A percentile compares a stretch with the other conserved stretches of the same genome.
These are phyloP conservation scores for Suncus etruscus DNA, from an alignment of 2,113 vertebrate genomes.

Conservation along the genomic window DNA sequence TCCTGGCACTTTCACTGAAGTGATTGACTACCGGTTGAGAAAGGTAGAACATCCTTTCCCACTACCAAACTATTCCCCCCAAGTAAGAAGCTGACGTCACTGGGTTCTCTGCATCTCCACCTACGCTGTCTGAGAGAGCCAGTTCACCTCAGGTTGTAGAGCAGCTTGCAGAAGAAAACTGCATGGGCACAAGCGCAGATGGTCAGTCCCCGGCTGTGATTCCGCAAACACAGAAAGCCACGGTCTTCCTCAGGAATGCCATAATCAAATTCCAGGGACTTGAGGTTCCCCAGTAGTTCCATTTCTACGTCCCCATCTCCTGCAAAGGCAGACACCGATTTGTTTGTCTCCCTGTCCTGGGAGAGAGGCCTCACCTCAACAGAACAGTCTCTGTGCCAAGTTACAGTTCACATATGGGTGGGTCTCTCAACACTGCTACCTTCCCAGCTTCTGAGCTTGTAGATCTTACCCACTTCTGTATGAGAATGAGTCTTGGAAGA, in stretches of 20 bases:
- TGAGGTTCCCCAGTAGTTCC: constrained; percentile 78
- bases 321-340: constrained; percentile 33
- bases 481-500: neutral
- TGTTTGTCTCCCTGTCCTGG: neutral
- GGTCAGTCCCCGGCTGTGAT: constrained; percentile 76
- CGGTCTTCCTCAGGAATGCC: constrained; percentile 80
- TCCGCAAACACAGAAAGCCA: constrained; percentile 76
- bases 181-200: constrained; percentile 87
- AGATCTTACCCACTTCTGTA: neutral
- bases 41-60: neutral
- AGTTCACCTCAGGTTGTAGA: constrained; percentile 83
- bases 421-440: neutral
- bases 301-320: constrained; percentile 69
- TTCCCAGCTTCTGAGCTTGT: neutral
- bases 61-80: neutral
- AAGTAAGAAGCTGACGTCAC: neutral
- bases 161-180: constrained; percentile 86
- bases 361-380: neutral
- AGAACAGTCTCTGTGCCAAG: neutral
- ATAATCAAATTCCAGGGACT: constrained; percentile 83
- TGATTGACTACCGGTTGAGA: neutral
- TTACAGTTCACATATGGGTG: neutral
- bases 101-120: neutral
- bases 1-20: constrained; percentile 16
- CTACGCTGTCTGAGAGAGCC: neutral